phyloP scores from a whole-genome alignment of 1,140 invertebrate species.

The Dendrolimus punctatus region DNA sequence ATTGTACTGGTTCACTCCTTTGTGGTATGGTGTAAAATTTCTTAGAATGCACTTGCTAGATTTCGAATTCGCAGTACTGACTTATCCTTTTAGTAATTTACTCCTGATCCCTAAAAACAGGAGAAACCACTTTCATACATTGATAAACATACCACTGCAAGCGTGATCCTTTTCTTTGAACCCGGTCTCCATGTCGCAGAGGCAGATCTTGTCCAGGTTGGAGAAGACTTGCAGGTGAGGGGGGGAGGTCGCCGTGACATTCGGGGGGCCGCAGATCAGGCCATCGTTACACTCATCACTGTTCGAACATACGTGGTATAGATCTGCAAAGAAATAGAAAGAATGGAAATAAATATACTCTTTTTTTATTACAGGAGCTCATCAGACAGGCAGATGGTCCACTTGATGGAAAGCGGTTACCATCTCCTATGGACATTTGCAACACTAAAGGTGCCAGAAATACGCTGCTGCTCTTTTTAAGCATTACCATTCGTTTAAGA shows the following conservation, averaged over 20 bases:
- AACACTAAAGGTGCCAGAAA: too few species aligned
- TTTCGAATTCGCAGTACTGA: too few species aligned
- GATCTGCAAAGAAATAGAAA: conserved; percentile 37
- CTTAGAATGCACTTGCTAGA: too few species aligned
- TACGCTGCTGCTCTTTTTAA: too few species aligned
- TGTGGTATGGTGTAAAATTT: too few species aligned
- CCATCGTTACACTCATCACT: conserved; percentile 72
- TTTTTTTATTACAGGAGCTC: too few species aligned
- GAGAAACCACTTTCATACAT: background rate
- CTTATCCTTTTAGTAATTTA: background rate
- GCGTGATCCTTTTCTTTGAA: conserved; percentile 69
- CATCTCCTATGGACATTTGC: too few species aligned
- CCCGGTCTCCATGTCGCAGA: conserved; percentile 71
- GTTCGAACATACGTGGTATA: conserved; percentile 70
- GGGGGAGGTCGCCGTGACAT: conserved; percentile 64
- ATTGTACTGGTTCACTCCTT: too few species aligned
- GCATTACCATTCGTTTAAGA: too few species aligned
- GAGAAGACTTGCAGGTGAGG: conserved; percentile 36
- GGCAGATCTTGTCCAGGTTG: conserved; percentile 63
- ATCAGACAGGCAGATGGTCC: too few species aligned
- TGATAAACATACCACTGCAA: conserved; percentile 63
- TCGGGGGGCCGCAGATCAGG: conserved; percentile 67
- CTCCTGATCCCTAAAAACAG: background rate
- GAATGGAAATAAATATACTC: conserved; percentile 1
- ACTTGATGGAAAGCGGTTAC: too few species aligned